Base-by-base conservation (phyloP, 1,140 invertebrate species). In the Cylas formicarius region DNA sequence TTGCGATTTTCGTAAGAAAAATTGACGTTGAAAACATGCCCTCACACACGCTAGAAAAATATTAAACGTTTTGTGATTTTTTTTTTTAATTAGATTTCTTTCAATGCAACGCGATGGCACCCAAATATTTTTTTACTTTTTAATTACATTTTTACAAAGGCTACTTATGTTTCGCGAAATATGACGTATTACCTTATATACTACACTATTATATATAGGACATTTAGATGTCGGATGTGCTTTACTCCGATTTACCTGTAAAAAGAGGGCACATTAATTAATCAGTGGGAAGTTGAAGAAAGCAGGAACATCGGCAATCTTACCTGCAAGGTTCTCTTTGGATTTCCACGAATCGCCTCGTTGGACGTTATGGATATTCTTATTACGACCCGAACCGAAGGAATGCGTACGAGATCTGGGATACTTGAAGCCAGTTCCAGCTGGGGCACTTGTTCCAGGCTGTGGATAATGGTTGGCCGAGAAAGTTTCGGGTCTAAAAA, bases 351-450 rank as follows among this genome's bases (percentile, higher is more conserved):
- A 61, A 44, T 65, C 61, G 22, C 37, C 55, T 10, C 52, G 38
- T 26, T 51, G 66, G 22, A 61, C 60, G n/a, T n/a, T n/a, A n/a
- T n/a, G n/a, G n/a, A n/a, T n/a, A n/a, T n/a, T n/a, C n/a, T n/a
- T n/a, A n/a, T n/a, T n/a, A 42, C 70, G 64, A 19, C 69, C 70
- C 18, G 67, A 71, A 34, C 61, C 59, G 52, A 63, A 66, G 9
- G 63, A 64, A 21, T 65, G 55, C 18, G 63, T 61, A 31, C 61
- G 58, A 36, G 38, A 53, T 34, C 59, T 51, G 21, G 44, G 27
- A 40, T 48, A 47, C 35, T 56, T 61, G 61, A 53, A 60, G n/a
- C 58, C 50, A 27, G 54, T 52, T 11, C 51, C 53, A 29, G 55
- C 58, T n/a, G 62, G 62, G 26, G 61, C 61, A 49, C 63, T 66